Percentiles rank a stretch among this genome's conserved stretches.
These are phyloP conservation scores for Malurus cyaneus DNA, from an alignment of 2,113 vertebrate species.

Conservation along the genomic window DNA sequence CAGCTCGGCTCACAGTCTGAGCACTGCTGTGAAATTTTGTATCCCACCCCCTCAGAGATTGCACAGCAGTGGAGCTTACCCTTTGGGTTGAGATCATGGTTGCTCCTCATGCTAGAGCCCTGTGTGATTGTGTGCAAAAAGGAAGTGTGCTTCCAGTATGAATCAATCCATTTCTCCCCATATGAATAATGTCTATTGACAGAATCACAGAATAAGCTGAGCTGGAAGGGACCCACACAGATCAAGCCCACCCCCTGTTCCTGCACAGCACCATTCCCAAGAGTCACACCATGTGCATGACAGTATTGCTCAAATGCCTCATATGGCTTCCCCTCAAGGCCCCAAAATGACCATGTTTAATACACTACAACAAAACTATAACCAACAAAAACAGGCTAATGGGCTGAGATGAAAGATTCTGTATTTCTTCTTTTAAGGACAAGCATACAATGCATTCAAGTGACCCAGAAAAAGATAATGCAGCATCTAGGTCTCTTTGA, in stretches of 20 bases:
- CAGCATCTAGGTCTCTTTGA: background rate
- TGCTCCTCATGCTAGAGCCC: background rate
- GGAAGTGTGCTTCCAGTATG: background rate
- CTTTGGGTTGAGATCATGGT: background rate
- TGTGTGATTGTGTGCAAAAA: accelerated
- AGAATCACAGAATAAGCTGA: background rate
- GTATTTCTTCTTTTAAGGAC: constrained; percentile 12
- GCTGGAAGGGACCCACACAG: background rate
- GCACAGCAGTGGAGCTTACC: background rate
- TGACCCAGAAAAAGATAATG: constrained; percentile 42
- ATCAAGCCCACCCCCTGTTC: background rate
- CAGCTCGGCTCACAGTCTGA: background rate
- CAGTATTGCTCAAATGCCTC: background rate
- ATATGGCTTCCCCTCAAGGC: accelerated
- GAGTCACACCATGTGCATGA: background rate
- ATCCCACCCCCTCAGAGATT: background rate
- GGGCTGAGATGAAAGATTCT: background rate
- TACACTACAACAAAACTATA: background rate
- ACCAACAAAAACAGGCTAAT: background rate
- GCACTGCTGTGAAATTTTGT: background rate
- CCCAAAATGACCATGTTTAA: background rate
- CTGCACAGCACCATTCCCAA: background rate
- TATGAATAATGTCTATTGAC: background rate
- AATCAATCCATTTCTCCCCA: background rate
- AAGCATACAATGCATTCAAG: background rate